Evolutionary conservation across 2,888 invertebrate genomes (phyloP).

Genomic region (Terebella lapidaria): DNA sequence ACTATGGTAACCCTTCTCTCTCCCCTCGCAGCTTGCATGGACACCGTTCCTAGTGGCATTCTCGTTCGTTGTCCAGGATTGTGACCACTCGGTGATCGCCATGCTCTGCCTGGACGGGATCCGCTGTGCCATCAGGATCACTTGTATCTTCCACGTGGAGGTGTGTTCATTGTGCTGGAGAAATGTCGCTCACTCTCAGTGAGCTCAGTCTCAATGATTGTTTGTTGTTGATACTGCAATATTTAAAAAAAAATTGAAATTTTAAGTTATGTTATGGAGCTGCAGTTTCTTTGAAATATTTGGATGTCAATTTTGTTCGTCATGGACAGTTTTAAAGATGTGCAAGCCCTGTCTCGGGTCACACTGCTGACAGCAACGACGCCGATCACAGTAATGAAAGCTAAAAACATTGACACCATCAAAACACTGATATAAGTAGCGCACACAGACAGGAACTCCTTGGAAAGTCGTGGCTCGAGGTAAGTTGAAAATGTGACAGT

Average conservation of each 20-base stretch:
- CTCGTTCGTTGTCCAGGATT: constrained; percentile 94
- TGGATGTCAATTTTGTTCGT: too few species aligned
- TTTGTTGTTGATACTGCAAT: too few species aligned
- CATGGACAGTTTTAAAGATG: constrained; percentile 93
- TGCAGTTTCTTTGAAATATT: background rate
- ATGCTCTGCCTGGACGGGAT: constrained; percentile 93
- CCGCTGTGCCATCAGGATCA: constrained; percentile 91
- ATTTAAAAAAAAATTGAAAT: too few species aligned
- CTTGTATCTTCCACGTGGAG: constrained; percentile 97
- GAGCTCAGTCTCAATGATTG: too few species aligned
- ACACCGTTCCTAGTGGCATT: constrained; percentile 98
- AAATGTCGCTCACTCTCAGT: too few species aligned
- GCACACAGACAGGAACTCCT: constrained; percentile 94
- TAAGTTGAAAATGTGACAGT: constrained; percentile 48
- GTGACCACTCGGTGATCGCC: constrained; percentile 95
- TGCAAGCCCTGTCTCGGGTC: constrained; percentile 85
- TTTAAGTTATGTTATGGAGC: too few species aligned
- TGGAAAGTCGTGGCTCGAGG: constrained; percentile 90
- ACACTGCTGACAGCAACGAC: constrained; percentile 88
- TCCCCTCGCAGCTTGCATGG: constrained; percentile 85
- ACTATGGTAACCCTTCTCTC: too few species aligned
- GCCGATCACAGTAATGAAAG: constrained; percentile 97
- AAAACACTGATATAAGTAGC: constrained; percentile 97
- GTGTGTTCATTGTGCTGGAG: too few species aligned
- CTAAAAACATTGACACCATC: constrained; percentile 98